Conservation (phyloP, 2,888 invertebrate genomes). For the Branchellion lobata region DNA sequence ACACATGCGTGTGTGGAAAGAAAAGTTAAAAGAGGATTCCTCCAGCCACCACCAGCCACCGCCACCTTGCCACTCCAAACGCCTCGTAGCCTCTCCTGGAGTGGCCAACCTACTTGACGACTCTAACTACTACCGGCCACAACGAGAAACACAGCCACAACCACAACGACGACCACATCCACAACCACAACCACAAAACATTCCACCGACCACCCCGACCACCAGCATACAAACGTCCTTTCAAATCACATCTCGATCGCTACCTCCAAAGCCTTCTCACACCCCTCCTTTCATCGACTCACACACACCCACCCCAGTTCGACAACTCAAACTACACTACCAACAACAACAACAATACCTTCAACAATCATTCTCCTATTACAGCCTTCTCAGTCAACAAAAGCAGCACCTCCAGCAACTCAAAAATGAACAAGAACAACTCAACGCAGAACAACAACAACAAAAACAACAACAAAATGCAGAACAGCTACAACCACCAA, state of each 20-base stretch:
- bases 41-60: not conserved
- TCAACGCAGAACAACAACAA: not conserved
- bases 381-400: constrained; percentile 15
- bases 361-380: not conserved
- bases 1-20: not conserved
- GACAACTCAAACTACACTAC: constrained; percentile 21
- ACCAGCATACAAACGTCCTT: not conserved
- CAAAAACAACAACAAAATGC: not conserved
- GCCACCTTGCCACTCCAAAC: not conserved
- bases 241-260: not conserved
- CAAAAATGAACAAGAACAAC: not conserved
- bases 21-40: not conserved
- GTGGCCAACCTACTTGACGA: not conserved
- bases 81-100: not conserved
- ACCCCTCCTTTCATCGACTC: constrained; percentile 40
- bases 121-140: not conserved
- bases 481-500: not conserved
- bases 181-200: not conserved
- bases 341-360: constrained; percentile 7
- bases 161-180: not conserved
- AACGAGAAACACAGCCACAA: not conserved
- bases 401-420: not conserved
- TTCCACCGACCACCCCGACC: not conserved
- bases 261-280: not conserved
- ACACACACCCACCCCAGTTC: constrained; percentile 32